phyloP scores from a whole-genome alignment of 2,797 vertebrate species.

The Spondyliosoma cantharus region DNA sequence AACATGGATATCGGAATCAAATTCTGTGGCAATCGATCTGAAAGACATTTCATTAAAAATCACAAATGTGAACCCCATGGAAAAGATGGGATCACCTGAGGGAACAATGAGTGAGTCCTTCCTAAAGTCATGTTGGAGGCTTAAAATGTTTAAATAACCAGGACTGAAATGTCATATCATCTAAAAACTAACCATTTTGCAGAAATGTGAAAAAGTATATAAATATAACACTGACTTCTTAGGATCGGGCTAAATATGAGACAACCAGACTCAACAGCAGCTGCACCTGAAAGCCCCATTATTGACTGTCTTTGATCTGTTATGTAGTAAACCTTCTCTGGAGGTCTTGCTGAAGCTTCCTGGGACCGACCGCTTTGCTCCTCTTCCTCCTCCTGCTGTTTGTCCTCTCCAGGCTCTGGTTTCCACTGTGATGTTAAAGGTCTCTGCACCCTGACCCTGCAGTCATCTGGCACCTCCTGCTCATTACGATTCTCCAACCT shows the following conservation, averaged over 20 bases:
- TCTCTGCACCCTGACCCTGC: constrained; percentile 32
- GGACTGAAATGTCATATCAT: too few relatives aligned
- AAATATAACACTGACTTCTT: background rate
- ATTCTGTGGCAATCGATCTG: too few relatives aligned
- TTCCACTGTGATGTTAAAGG: constrained; percentile 27
- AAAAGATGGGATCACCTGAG: too few relatives aligned
- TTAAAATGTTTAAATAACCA: too few relatives aligned
- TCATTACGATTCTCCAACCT: constrained; percentile 83
- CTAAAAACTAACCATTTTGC: background rate
- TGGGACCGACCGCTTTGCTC: constrained; percentile 19
- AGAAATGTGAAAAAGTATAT: background rate
- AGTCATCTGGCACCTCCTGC: constrained; percentile 47
- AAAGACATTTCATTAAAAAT: too few relatives aligned
- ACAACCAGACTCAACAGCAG: background rate
- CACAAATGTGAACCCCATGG: too few relatives aligned
- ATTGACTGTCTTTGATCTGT: background rate
- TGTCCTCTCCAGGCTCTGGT: constrained; percentile 26
- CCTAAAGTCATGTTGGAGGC: too few relatives aligned
- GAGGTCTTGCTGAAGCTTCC: constrained; percentile 40
- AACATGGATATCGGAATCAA: too few relatives aligned
- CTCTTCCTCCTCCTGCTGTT: constrained; percentile 36
- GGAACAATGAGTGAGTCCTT: too few relatives aligned
- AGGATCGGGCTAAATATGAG: background rate
- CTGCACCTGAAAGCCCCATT: background rate
- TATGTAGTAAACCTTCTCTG: constrained; percentile 56